Conservation (phyloP, 2,797 vertebrate species). For the Hippoglossus hippoglossus region DNA sequence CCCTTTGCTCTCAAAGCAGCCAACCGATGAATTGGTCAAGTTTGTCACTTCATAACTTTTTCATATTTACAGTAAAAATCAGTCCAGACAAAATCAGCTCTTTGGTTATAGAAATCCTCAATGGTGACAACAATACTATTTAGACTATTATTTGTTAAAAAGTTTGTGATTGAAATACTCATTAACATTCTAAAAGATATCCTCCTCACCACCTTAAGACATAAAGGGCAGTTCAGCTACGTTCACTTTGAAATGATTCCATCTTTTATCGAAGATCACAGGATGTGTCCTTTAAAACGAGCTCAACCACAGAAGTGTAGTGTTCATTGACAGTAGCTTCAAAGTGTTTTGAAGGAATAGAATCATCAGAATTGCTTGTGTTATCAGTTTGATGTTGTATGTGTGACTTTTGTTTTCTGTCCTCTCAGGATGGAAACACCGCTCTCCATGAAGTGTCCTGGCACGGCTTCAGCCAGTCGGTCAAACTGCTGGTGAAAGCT, state of each 20-base stretch:
- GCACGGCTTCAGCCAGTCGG: slow-evolving; percentile 96
- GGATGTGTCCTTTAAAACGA: no score
- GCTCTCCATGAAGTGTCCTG: slow-evolving; percentile 95
- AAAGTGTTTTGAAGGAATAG: neutral
- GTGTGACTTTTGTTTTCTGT: slow-evolving; percentile 33
- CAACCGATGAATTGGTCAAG: neutral
- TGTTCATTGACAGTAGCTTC: no score
- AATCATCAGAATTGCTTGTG: neutral
- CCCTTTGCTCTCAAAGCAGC: no score
- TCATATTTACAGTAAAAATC: neutral
- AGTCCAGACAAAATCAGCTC: neutral
- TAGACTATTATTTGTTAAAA: neutral
- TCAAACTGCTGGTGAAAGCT: slow-evolving; percentile 95
- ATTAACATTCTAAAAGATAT: neutral
- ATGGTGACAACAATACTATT: neutral
- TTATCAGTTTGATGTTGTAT: neutral
- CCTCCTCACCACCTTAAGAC: neutral
- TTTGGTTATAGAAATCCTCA: neutral
- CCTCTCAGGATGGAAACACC: slow-evolving; percentile 91
- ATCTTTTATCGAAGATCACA: no score
- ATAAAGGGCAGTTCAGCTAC: neutral
- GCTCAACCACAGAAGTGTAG: no score
- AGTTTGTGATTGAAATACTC: no score
- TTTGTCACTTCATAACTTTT: neutral
- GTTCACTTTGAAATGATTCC: neutral